Conservation (phyloP, 2,113 vertebrate species). For the Thunnus thynnus region DNA sequence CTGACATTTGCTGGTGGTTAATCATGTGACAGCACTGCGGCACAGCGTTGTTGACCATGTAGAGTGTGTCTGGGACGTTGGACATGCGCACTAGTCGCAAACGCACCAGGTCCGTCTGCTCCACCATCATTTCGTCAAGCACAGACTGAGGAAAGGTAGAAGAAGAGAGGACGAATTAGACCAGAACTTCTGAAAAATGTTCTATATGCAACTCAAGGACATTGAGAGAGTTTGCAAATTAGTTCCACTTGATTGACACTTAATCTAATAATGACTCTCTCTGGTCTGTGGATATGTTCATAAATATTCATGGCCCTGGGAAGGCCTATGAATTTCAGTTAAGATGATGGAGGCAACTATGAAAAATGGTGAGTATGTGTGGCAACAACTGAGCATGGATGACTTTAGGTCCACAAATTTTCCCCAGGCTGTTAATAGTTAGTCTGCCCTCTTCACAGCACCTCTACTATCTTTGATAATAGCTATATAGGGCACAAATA, state of each 20-base stretch:
- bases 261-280: constrained; percentile 62
- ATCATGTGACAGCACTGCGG: constrained; percentile 98
- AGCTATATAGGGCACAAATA: constrained; percentile 21
- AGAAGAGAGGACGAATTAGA: background rate
- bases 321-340: constrained; percentile 51
- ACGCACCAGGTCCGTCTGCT: constrained; percentile 95
- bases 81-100: constrained; percentile 98
- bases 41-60: constrained; percentile 96
- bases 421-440: constrained; percentile 6
- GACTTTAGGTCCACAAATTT: constrained; percentile 32
- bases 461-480: constrained; percentile 23
- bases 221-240: constrained; percentile 51
- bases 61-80: constrained; percentile 97
- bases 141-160: constrained; percentile 85
- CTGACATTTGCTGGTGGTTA: constrained; percentile 94
- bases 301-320: constrained; percentile 65
- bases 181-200: background rate
- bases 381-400: constrained; percentile 26
- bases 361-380: constrained; percentile 32
- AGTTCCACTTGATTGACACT: constrained; percentile 72
- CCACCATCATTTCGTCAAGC: constrained; percentile 99
- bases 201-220: constrained; percentile 52
- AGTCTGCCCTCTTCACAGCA: constrained; percentile 22
- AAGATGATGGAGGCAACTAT: constrained; percentile 41
- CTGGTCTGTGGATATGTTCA: constrained; percentile 55